Conservation (phyloP, 2,797 vertebrate species). For the Borostomias antarcticus region DNA sequence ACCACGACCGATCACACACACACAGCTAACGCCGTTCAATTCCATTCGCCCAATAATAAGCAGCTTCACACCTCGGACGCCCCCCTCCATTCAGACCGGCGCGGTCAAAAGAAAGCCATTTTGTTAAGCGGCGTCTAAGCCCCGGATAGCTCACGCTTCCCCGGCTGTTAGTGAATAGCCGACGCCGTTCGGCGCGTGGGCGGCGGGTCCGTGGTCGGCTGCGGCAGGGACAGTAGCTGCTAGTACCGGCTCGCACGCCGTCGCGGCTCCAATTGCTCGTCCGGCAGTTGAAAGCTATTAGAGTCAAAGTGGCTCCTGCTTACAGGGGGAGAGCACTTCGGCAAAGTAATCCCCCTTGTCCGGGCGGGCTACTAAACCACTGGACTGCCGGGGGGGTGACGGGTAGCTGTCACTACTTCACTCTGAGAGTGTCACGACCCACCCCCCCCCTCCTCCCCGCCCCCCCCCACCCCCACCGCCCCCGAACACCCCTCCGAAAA, state of each 20-base stretch:
- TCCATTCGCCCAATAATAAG: slow-evolving; percentile 61
- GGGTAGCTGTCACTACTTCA: not conserved
- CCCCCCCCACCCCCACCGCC: not conserved
- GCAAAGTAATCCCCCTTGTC: not conserved
- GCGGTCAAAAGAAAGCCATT: slow-evolving; percentile 59
- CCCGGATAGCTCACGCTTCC: slow-evolving; percentile 42
- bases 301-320: not conserved
- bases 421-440: too few relatives aligned
- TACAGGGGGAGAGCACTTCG: not conserved
- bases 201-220: too few relatives aligned
- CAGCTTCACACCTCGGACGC: slow-evolving; percentile 49
- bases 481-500: slow-evolving; percentile 45
- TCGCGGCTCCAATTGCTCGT: not conserved
- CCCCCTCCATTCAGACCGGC: slow-evolving; percentile 61
- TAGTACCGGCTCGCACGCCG: not conserved
- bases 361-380: not conserved
- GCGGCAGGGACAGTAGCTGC: not conserved
- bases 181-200: not conserved
- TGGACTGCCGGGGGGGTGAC: not conserved
- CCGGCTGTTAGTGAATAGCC: slow-evolving; percentile 39
- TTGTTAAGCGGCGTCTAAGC: slow-evolving; percentile 68
- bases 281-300: not conserved
- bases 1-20: slow-evolving; percentile 18
- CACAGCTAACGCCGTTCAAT: slow-evolving; percentile 35
- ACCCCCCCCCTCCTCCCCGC: too few relatives aligned